Evolutionary conservation across 2,113 vertebrate species (phyloP).

Genomic region (Hypomesus transpacificus): DNA sequence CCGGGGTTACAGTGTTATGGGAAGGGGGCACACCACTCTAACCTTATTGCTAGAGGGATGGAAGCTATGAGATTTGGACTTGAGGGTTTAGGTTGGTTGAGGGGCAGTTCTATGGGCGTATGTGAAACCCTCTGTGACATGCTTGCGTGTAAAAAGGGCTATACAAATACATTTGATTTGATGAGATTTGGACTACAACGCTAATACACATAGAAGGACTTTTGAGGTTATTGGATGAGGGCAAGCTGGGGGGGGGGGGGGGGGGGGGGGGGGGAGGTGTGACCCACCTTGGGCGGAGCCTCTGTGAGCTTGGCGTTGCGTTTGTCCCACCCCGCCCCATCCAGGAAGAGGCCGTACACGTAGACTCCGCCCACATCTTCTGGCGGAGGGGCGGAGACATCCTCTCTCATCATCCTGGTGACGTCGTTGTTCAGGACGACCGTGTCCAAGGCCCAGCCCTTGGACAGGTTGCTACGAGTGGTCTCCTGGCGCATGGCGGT

Average conservation of each 20-base stretch:
- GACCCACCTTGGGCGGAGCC: slow-evolving; percentile 69
- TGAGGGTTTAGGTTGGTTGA: no score
- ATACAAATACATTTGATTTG: no score
- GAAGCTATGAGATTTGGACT: no score
- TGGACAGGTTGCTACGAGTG: slow-evolving; percentile 71
- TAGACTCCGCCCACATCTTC: slow-evolving; percentile 79
- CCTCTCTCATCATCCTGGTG: slow-evolving; percentile 81
- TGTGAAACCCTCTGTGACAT: no score
- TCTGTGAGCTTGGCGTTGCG: slow-evolving; percentile 69
- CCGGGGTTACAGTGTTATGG: no score
- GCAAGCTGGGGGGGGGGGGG: background rate
- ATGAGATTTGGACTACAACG: no score
- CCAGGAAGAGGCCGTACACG: slow-evolving; percentile 76
- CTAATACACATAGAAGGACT: no score
- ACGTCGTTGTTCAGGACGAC: slow-evolving; percentile 77
- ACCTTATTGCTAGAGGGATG: no score
- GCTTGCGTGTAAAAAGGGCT: no score
- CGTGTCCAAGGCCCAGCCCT: slow-evolving; percentile 80
- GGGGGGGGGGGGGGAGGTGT: no score
- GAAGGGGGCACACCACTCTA: no score
- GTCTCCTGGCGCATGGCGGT: slow-evolving; percentile 82
- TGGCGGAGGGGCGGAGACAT: slow-evolving; percentile 70
- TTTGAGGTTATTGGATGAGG: background rate
- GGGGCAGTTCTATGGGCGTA: no score
- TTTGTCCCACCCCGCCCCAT: slow-evolving; percentile 80